A percentile compares a stretch with the other conserved stretches of the same genome.
phyloP scores from a whole-genome alignment of 2,113 vertebrate genomes.

The Dicrurus megarhynchus region DNA sequence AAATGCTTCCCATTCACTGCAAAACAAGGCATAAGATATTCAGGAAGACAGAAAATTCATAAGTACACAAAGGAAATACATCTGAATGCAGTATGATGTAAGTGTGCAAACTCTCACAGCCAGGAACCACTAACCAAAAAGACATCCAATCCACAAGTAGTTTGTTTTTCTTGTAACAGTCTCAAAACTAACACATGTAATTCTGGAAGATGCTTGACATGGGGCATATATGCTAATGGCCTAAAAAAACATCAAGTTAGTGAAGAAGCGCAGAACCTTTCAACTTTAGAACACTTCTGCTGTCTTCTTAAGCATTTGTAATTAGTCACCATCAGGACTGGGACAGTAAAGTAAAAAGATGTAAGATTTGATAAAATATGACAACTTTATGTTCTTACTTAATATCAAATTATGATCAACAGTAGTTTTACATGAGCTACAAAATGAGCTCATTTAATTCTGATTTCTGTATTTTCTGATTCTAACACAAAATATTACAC shows the following conservation, averaged over 20 bases:
- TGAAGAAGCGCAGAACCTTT: neutral
- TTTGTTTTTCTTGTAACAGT: neutral
- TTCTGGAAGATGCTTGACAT: neutral
- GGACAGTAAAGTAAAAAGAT: neutral
- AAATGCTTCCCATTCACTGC: neutral
- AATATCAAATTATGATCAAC: neutral
- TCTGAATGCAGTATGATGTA: neutral
- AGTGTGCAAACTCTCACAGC: neutral
- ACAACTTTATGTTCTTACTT: neutral
- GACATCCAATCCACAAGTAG: neutral
- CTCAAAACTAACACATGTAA: neutral
- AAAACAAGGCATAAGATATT: neutral
- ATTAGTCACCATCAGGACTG: neutral
- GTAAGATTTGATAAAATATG: neutral
- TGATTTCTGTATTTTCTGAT: neutral
- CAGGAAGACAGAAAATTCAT: neutral
- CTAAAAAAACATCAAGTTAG: neutral
- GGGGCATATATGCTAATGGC: neutral
- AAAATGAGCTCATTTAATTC: neutral
- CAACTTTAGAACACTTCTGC: neutral
- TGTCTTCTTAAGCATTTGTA: neutral
- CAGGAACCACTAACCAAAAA: neutral
- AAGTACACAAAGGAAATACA: neutral
- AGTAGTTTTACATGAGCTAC: neutral
- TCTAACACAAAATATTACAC: neutral